phyloP scores from a whole-genome alignment of 2,888 invertebrate species.

The Drosophila mercatorum region DNA sequence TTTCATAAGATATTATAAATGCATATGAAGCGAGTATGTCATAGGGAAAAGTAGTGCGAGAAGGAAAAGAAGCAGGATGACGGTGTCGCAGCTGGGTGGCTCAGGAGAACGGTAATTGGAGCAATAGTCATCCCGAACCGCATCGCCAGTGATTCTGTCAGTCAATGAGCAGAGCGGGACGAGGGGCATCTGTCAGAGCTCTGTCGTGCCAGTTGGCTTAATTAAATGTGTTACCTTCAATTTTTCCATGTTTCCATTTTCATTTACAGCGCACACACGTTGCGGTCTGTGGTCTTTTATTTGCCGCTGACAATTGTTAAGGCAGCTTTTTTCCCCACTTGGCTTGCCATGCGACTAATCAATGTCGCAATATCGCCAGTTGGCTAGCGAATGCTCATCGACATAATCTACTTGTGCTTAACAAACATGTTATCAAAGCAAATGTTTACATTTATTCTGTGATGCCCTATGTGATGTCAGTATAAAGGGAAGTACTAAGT shows the following conservation, averaged over 20 bases:
- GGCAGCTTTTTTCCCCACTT: conserved; percentile 32
- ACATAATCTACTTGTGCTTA: conserved; percentile 9
- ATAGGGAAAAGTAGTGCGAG: neutral
- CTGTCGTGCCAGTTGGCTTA: conserved; percentile 56
- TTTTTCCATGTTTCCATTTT: conserved; percentile 20
- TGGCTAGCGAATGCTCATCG: neutral
- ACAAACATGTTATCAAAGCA: neutral
- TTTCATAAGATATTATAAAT: neutral
- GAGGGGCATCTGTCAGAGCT: conserved; percentile 29
- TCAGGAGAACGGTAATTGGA: neutral
- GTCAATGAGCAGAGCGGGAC: conserved; percentile 5
- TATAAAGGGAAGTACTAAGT: neutral
- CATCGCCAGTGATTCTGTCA: conserved; percentile 41
- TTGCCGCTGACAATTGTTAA: conserved; percentile 36
- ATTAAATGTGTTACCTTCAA: conserved; percentile 60
- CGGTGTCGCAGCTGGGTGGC: neutral
- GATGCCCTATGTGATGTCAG: neutral
- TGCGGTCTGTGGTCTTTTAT: conserved; percentile 10
- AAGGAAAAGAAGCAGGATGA: neutral
- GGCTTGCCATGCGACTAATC: conserved; percentile 39
- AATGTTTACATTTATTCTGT: neutral
- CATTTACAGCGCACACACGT: conserved; percentile 9
- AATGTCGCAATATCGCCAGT: conserved; percentile 8
- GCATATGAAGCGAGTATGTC: neutral
- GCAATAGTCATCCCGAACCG: conserved; percentile 36